phyloP scores from a whole-genome alignment of 1,140 invertebrate species.

The Thaumatotibia leucotreta region DNA sequence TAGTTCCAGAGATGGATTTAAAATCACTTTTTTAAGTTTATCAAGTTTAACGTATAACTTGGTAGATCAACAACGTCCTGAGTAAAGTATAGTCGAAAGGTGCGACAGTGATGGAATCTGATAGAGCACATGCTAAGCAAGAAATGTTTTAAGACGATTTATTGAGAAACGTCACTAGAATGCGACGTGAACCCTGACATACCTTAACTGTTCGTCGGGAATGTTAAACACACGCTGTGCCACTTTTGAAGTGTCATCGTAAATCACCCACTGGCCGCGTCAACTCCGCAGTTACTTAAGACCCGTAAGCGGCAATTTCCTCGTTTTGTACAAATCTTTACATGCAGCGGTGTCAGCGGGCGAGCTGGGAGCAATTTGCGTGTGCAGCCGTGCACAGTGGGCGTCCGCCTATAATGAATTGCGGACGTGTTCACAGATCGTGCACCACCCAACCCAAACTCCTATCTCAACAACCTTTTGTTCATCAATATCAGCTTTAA shows the following conservation, averaged over 20 bases:
- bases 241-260: constrained; percentile 21
- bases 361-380: constrained; percentile 51
- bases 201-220: background rate
- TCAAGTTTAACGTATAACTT: no score
- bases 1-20: no score
- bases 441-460: constrained; percentile 10
- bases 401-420: constrained; percentile 52
- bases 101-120: background rate
- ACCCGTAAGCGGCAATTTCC: constrained; percentile 34
- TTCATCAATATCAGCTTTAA: background rate
- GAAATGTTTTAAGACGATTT: background rate
- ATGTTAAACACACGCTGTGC: background rate
- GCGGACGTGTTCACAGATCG: constrained; percentile 30
- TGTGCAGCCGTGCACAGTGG: constrained; percentile 55
- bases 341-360: constrained; percentile 50
- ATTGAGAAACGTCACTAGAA: background rate
- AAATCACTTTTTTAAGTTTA: no score
- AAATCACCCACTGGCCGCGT: constrained; percentile 23
- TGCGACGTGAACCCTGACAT: background rate
- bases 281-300: constrained; percentile 37
- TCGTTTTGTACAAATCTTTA: constrained; percentile 42
- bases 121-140: background rate
- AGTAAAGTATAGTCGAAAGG: background rate
- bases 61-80: background rate
- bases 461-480: background rate